These are phyloP conservation scores for Scolopax bukidnonensis DNA, from an alignment of 2,797 vertebrate genomes.

Conservation along the genomic window DNA sequence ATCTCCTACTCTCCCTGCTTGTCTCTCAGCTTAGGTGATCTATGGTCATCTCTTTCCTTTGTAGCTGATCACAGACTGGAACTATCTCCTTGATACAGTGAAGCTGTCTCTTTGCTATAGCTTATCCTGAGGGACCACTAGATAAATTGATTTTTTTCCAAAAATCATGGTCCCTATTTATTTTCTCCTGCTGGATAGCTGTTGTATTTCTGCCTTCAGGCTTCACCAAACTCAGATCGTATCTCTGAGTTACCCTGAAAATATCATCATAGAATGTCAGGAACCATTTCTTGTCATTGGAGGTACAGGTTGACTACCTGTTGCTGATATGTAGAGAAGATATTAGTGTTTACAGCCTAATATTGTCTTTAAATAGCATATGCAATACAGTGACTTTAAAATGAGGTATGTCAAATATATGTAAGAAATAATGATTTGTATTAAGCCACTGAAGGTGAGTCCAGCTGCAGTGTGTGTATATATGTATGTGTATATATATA, in stretches of 20 bases:
- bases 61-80: not conserved
- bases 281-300: not conserved
- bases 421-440: not conserved
- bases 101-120: not conserved
- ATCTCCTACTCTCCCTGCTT: not conserved
- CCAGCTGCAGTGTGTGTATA: not conserved
- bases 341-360: not conserved
- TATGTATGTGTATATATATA: fast-evolving
- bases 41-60: not conserved
- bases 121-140: not conserved
- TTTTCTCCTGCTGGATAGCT: not conserved
- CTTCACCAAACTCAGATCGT: not conserved
- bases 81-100: not conserved
- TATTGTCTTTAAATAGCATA: not conserved
- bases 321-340: not conserved
- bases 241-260: not conserved
- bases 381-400: not conserved
- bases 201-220: not conserved
- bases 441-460: not conserved
- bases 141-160: not conserved
- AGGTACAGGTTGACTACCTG: not conserved
- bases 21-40: not conserved
- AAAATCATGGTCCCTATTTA: not conserved
- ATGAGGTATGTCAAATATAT: not conserved
- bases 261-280: not conserved